Base-by-base conservation (phyloP, 1,140 invertebrate species). In the Temnothorax nylanderi region DNA sequence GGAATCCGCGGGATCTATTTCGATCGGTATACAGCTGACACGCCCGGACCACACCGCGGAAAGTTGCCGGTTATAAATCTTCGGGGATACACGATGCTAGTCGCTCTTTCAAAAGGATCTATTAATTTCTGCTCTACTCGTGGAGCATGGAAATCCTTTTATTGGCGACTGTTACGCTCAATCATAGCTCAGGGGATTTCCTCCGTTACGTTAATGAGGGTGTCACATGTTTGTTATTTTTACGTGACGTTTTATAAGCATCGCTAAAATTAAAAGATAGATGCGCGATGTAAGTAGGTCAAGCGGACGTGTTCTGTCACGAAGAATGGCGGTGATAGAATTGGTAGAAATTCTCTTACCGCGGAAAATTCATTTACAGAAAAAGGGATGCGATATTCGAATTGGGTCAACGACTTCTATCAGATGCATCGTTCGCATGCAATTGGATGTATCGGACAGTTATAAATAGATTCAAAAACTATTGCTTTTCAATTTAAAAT, bases 401-500 rank as follows among this genome's bases (percentile, higher is more conserved):
- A 90, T 90, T 77, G 78, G 88, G 86, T 49, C 51, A 62, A 8
- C 78, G 49, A 10, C 51, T 67, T 54, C 65, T 10, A 47, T 71
- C 34, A 41, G 67, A 49, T 49, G 77, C 51, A 51, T 84, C 81
- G 26, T 26, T 26, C 26, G 26, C 26, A 26, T 26, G 26, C 71
- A 64, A 41, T 87, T 58, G 87, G 69, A 58, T 87, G 87, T 54
- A 90, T 89, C 86, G 89, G 92, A 92, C 92, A 92, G 92, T 91
- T 92, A 92, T 92, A 92, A 92, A 92, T 92, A 92, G 91, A 92
- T 92, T 86, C 41, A 92, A 92, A 92, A 92, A 92, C 92, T 92
- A 92, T 92, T 87, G 90, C 92, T 91, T 92, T 92, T 92, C 92
- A 91, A 92, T 92, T 84, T 82, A 86, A 87, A 89, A 88, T 77